A percentile compares a stretch with the other conserved stretches of the same genome.
Conservation (phyloP, 2,113 vertebrate genomes). For the Telmatochromis sp. region DNA sequence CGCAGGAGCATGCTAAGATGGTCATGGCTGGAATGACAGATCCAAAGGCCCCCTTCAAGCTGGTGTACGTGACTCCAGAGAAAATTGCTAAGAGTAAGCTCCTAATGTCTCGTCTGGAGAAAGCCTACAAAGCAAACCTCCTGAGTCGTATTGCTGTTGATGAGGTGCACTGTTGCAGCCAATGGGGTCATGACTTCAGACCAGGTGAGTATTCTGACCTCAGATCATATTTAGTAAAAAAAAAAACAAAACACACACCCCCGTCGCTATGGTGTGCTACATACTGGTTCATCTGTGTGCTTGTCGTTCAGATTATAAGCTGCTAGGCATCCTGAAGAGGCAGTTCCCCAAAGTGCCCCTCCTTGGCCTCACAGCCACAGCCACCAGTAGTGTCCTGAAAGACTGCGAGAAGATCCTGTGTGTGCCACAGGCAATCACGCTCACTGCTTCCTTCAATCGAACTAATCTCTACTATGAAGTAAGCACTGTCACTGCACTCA, state of each 20-base stretch:
- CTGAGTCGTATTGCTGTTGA: conserved; percentile 87
- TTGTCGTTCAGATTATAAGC: conserved; percentile 82
- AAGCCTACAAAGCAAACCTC: conserved; percentile 80
- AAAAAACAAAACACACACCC: accelerated
- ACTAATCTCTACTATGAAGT: conserved; percentile 94
- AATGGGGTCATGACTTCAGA: conserved; percentile 98
- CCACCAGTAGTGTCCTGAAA: conserved; percentile 83
- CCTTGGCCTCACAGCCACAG: conserved; percentile 91
- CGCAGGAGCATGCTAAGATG: conserved; percentile 84
- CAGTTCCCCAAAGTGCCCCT: conserved; percentile 86
- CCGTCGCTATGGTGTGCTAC: background rate
- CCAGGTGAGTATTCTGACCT: conserved; percentile 71
- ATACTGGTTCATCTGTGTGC: background rate
- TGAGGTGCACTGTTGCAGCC: conserved; percentile 97
- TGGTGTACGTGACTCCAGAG: conserved; percentile 95
- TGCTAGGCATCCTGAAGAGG: conserved; percentile 92
- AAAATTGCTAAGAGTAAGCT: conserved; percentile 97
- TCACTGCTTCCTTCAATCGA: conserved; percentile 90
- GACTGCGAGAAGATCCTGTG: conserved; percentile 92
- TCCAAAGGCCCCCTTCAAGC: conserved; percentile 74
- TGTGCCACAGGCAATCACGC: conserved; percentile 77
- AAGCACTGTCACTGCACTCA: background rate
- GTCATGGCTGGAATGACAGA: conserved; percentile 82
- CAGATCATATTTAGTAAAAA: background rate
- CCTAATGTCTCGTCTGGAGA: conserved; percentile 95